Evolutionary conservation across 2,113 vertebrate genomes (phyloP).

Genomic region (Copsychus sechellarum): DNA sequence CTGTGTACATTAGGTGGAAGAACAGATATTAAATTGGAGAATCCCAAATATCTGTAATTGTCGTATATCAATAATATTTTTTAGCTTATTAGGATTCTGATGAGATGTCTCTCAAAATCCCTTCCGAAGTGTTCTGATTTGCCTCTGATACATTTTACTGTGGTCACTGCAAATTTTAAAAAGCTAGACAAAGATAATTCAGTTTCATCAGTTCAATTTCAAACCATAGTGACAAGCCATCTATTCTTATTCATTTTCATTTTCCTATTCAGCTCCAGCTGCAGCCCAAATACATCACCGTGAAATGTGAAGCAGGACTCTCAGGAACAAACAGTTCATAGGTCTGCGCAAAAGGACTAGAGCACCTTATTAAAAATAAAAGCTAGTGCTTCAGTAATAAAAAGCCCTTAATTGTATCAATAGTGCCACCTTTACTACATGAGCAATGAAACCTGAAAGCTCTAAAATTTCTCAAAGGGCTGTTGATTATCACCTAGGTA

Average conservation of each 20-base stretch:
- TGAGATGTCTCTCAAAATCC: constrained; percentile 35
- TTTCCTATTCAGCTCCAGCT: background rate
- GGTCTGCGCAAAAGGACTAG: background rate
- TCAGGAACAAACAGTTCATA: background rate
- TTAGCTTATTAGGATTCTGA: constrained; percentile 19
- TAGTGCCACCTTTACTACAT: background rate
- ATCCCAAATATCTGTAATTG: background rate
- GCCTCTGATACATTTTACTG: constrained; percentile 33
- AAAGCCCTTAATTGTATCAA: background rate
- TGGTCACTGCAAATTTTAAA: background rate
- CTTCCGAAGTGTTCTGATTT: constrained; percentile 30
- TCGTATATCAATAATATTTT: background rate
- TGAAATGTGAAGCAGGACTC: background rate
- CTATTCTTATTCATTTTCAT: background rate
- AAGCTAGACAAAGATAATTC: background rate
- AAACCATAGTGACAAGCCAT: background rate
- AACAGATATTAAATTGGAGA: background rate
- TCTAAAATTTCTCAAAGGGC: background rate
- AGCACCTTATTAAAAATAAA: background rate
- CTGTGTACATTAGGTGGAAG: background rate
- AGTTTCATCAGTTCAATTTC: constrained; percentile 9
- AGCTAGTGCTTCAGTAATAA: background rate
- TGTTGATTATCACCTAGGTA: background rate
- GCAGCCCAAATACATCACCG: background rate
- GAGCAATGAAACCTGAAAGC: background rate